Percentiles rank a stretch among this genome's conserved stretches.
phyloP scores from a whole-genome alignment of 1,140 invertebrate genomes.

The Lamellibrachia luymesi region DNA sequence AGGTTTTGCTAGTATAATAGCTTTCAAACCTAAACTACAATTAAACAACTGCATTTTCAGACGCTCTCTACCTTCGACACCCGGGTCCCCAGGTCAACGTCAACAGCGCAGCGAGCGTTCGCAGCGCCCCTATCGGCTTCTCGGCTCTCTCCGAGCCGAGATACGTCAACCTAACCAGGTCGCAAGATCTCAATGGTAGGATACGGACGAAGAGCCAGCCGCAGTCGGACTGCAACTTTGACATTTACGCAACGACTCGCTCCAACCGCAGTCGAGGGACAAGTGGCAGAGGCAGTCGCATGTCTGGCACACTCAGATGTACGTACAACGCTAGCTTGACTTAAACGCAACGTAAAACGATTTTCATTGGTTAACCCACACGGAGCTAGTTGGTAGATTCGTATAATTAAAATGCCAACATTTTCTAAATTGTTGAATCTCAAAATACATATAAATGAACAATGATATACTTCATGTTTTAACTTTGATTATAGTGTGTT shows the following conservation, averaged over 20 bases:
- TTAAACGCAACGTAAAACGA: too few species aligned
- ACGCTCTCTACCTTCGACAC: slow-evolving; percentile 18
- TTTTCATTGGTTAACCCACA: too few species aligned
- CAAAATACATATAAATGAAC: too few species aligned
- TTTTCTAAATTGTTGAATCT: too few species aligned
- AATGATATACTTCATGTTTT: too few species aligned
- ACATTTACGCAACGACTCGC: neutral
- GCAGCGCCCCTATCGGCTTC: slow-evolving; percentile 14
- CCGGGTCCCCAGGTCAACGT: slow-evolving; percentile 17
- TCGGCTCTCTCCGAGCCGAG: neutral
- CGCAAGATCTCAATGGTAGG: neutral
- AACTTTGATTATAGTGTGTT: too few species aligned
- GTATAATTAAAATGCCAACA: too few species aligned
- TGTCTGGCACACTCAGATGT: neutral
- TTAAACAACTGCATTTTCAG: neutral
- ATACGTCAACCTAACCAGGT: neutral
- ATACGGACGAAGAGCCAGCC: neutral
- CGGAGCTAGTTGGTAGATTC: too few species aligned
- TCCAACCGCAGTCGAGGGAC: neutral
- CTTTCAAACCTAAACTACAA: neutral
- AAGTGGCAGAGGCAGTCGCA: neutral
- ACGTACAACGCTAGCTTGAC: neutral
- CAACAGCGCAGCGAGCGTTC: slow-evolving; percentile 7
- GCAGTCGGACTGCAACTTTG: neutral
- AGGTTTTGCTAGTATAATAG: neutral